These are phyloP conservation scores for Canis aureus DNA, from an alignment of 2,113 vertebrate genomes.

Conservation along the genomic window DNA sequence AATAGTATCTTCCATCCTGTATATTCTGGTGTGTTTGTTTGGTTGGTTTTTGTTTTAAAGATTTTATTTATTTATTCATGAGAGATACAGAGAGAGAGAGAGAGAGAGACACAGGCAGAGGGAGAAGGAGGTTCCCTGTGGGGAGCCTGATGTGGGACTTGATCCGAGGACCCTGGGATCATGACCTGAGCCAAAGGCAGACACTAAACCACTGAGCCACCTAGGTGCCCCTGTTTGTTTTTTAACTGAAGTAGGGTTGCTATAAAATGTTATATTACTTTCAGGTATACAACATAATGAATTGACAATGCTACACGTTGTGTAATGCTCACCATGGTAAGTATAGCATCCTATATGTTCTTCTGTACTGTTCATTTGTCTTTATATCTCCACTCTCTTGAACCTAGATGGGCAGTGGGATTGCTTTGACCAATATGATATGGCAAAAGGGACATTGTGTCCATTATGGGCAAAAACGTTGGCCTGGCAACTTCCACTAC, in stretches of 20 bases:
- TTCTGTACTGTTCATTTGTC: neutral
- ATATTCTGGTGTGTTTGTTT: neutral
- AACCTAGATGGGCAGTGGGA: neutral
- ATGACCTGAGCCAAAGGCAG: too few relatives aligned
- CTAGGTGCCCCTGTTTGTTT: neutral
- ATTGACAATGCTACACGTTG: neutral
- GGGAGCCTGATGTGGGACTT: too few relatives aligned
- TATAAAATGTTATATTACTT: neutral
- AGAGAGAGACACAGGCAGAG: too few relatives aligned
- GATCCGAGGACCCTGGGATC: too few relatives aligned
- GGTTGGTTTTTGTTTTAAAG: too few relatives aligned
- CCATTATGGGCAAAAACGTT: neutral
- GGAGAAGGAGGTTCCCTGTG: too few relatives aligned
- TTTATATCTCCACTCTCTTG: neutral
- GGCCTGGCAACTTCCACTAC: too few relatives aligned
- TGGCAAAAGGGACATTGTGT: neutral
- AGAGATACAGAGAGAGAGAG: too few relatives aligned
- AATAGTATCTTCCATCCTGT: accelerated
- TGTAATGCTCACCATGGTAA: neutral
- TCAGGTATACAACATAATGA: neutral
- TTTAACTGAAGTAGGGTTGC: neutral
- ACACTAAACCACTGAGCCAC: too few relatives aligned
- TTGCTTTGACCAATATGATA: neutral
- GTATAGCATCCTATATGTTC: neutral
- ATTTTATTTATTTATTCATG: too few relatives aligned